Conservation (phyloP, 53 echinoderm and acorn worm genomes). For the Holothuria scabra region DNA sequence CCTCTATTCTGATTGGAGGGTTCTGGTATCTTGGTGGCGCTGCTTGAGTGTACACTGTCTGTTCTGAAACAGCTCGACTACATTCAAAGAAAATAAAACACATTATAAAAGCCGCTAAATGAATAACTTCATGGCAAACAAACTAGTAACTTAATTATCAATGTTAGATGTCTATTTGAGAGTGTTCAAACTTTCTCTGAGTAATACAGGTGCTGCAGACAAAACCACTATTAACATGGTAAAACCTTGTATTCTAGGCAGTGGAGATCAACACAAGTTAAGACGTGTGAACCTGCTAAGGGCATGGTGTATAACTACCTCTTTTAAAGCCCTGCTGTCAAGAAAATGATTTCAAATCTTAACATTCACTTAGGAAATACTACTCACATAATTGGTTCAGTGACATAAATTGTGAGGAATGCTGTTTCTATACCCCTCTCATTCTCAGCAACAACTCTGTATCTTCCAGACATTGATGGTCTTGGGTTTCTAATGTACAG, state of each 20-base stretch:
- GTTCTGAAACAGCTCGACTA: constrained; percentile 17
- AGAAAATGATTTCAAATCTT: too few relatives aligned
- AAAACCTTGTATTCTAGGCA: too few relatives aligned
- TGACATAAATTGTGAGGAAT: constrained; percentile 70
- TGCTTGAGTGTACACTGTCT: constrained; percentile 14
- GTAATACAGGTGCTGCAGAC: too few relatives aligned
- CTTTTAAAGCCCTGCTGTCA: too few relatives aligned
- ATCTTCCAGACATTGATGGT: constrained; percentile 77
- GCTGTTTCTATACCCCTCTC: constrained; percentile 78
- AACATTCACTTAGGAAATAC: background rate
- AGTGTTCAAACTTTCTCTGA: too few relatives aligned
- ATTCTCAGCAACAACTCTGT: constrained; percentile 85
- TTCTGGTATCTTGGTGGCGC: constrained; percentile 29
- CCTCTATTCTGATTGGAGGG: constrained; percentile 48
- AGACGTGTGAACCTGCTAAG: too few relatives aligned
- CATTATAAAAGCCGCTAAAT: background rate
- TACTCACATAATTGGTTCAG: constrained; percentile 63
- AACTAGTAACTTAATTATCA: constrained; percentile 5
- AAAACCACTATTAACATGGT: too few relatives aligned
- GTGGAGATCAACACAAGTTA: background rate
- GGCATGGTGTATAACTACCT: too few relatives aligned
- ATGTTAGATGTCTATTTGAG: background rate
- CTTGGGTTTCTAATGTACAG: constrained; percentile 79
- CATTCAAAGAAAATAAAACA: background rate
- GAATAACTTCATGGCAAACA: background rate